Evolutionary conservation across 2,797 vertebrate species (phyloP), one percentile per base, ranked within the genome.

Genomic region (Rhadinocentrus ornatus): DNA sequence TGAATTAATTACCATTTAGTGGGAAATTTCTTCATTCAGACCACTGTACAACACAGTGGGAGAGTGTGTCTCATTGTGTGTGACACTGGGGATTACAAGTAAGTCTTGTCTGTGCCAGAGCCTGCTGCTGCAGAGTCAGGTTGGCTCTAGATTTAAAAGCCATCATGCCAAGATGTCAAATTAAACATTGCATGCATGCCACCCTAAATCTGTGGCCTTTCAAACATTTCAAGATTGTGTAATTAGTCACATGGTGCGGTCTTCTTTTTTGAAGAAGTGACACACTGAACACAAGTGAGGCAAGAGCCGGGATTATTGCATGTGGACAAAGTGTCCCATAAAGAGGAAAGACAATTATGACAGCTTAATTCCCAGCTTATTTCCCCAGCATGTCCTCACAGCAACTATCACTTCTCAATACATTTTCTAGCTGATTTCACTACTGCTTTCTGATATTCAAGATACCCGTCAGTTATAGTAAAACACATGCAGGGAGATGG

Each of bases 111-210:
- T 75, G 64, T 77, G 85, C 83, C 84, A 73, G 67, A 81, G 85
- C 81, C 74, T 55, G 78, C 81, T 83, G 75, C 80, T 88, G 73
- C 74, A 75, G 77, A 82, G 78, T 60, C 32, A 54, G 66, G 64
- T 82, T 53, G 73, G 77, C 77, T 79, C 61, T 66, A 83, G 80
- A 85, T 83, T 88, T 81, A 78, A 89, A 83, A 86, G 69, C 81
- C 80, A 80, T 81, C 77, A 60, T 79, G 75, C 69, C 48, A 78
- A 68, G 88, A 80, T 26, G 68, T 83, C 86, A 91, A 91, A 90
- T 91, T 91, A 88, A 90, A 89, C 80, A 84, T 88, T 59, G 83
- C 83, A 75, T 80, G 76, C 78, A 71, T 65, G 86, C 83, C 78
- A 81, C 85, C 72, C 81, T 85, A 89, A 90, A 88, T 92, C 85